Conservation (phyloP, 1,140 invertebrate species). For the Parasteatoda tepidariorum region DNA sequence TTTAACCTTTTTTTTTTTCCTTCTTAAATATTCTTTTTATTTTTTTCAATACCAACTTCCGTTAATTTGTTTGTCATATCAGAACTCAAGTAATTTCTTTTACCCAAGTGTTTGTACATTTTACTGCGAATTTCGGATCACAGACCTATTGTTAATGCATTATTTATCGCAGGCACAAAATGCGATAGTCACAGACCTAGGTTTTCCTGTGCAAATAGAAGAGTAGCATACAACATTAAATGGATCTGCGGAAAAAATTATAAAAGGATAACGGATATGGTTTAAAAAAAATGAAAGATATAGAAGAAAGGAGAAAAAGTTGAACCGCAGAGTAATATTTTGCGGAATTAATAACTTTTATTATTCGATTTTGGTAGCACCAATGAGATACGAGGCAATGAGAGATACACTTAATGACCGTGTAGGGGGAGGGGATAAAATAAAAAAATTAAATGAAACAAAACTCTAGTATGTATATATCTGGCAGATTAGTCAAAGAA, state of each 20-base stretch:
- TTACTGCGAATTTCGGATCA: constrained; percentile 15
- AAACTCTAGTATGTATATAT: constrained; percentile 38
- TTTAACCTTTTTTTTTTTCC: constrained; percentile 54
- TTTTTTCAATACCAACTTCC: background rate
- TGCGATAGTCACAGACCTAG: background rate
- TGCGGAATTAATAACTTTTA: constrained; percentile 59
- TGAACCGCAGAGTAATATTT: constrained; percentile 26
- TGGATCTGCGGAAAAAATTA: constrained; percentile 13
- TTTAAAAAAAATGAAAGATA: background rate
- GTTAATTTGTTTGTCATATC: constrained; percentile 58
- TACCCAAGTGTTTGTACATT: constrained; percentile 42
- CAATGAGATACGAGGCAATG: constrained; percentile 38
- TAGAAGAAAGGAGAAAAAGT: background rate
- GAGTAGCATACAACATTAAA: background rate
- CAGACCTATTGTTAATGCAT: background rate
- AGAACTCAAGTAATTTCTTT: constrained; percentile 49
- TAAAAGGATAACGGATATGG: constrained; percentile 9
- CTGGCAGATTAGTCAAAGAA: constrained; percentile 41
- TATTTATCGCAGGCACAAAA: constrained; percentile 36
- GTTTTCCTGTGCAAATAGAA: constrained; percentile 34
- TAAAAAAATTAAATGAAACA: constrained; percentile 7
- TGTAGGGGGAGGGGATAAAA: background rate
- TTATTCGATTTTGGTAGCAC: constrained; percentile 42
- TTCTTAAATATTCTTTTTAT: constrained; percentile 35
- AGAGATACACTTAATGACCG: constrained; percentile 48